Conservation (phyloP, 2,113 vertebrate genomes). For the Tympanuchus pallidicinctus region DNA sequence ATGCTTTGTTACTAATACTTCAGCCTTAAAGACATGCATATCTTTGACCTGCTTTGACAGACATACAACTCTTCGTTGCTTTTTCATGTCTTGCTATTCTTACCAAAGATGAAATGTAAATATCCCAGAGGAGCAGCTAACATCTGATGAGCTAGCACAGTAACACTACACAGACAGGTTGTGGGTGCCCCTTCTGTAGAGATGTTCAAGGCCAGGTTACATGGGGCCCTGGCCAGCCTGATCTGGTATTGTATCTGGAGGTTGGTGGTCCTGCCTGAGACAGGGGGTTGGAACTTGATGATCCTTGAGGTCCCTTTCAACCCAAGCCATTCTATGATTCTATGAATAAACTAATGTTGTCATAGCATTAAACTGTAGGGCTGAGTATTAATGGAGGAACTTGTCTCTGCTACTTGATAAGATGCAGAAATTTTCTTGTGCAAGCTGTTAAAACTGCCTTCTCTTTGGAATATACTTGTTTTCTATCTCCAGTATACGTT, state of each 20-base stretch:
- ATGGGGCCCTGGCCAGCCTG: no score
- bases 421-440: not conserved
- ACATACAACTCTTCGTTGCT: not conserved
- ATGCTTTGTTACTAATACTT: not conserved
- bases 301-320: no score
- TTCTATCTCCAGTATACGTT: not conserved
- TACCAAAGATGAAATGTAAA: not conserved
- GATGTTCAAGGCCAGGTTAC: no score
- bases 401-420: not conserved
- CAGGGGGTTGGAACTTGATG: no score
- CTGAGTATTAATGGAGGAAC: not conserved
- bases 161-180: not conserved
- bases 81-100: not conserved
- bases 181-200: no score
- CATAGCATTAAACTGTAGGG: not conserved
- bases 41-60: not conserved
- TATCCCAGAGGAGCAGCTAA: not conserved
- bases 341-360: not conserved
- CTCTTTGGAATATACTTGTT: not conserved
- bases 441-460: not conserved
- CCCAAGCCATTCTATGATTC: no score
- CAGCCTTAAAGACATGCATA: slow-evolving; percentile 14
- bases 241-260: no score
- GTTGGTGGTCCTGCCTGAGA: no score
- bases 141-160: not conserved